Conservation (phyloP, 2,888 invertebrate genomes). For the Abscondita cerata region DNA sequence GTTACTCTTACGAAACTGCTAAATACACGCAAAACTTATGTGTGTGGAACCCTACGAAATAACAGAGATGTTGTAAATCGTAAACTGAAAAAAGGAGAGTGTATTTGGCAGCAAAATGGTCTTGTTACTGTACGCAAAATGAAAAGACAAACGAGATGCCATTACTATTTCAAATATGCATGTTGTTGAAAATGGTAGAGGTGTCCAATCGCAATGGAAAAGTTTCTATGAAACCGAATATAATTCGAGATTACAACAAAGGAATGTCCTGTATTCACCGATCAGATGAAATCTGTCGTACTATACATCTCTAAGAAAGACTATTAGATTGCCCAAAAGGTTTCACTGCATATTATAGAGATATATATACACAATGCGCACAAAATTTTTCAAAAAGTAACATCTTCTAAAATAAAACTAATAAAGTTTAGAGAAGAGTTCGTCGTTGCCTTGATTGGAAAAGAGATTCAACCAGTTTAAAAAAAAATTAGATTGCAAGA, state of each 20-base stretch:
- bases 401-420: conserved; percentile 39
- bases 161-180: conserved; percentile 42
- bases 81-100: conserved; percentile 41
- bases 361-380: conserved; percentile 41
- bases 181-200: conserved; percentile 39
- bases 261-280: conserved; percentile 41
- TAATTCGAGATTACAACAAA: conserved; percentile 40
- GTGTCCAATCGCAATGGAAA: conserved; percentile 41
- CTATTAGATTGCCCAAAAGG: conserved; percentile 33
- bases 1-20: conserved; percentile 36
- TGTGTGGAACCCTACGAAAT: conserved; percentile 32
- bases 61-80: conserved; percentile 34
- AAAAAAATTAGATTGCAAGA: conserved; percentile 33
- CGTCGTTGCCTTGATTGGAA: conserved; percentile 37
- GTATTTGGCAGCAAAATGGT: conserved; percentile 37
- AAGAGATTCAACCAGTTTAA: conserved; percentile 34
- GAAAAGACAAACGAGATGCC: conserved; percentile 39
- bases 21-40: conserved; percentile 35
- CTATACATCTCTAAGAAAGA: conserved; percentile 39
- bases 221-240: conserved; percentile 40
- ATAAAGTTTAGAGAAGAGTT: conserved; percentile 40
- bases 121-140: conserved; percentile 39
- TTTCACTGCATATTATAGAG: conserved; percentile 25
- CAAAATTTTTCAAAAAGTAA: conserved; percentile 41
- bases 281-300: conserved; percentile 42